A percentile compares a stretch with the other conserved stretches of the same genome.
Evolutionary conservation across 2,113 vertebrate species (phyloP).

Genomic region (Neodon shergylaensis): DNA sequence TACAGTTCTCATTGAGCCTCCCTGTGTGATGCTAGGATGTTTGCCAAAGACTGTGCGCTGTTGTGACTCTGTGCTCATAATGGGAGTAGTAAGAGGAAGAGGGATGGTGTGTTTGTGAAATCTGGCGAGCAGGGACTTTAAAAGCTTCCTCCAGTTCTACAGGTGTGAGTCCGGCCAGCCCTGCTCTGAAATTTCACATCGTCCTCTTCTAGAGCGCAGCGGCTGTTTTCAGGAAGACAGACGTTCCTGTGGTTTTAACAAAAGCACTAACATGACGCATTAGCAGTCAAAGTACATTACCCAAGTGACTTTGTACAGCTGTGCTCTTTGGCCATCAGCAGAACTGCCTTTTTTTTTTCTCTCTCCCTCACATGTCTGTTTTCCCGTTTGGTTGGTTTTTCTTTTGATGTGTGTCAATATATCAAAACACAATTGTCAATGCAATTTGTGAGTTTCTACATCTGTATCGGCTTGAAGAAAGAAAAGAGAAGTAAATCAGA

Average conservation of each 20-base stretch:
- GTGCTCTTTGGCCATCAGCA: not conserved
- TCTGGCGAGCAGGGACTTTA: not conserved
- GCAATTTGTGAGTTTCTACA: not conserved
- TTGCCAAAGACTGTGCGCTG: not conserved
- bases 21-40: not conserved
- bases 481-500: not conserved
- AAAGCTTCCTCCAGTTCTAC: not conserved
- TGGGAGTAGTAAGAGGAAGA: not conserved
- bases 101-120: not conserved
- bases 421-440: not conserved
- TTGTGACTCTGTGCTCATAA: not conserved
- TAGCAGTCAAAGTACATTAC: slow-evolving; percentile 51
- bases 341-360: not conserved
- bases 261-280: slow-evolving; percentile 8
- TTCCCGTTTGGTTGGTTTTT: slow-evolving; percentile 40
- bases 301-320: not conserved
- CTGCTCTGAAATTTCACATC: slow-evolving; percentile 12
- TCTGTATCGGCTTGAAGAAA: slow-evolving; percentile 2
- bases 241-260: slow-evolving; percentile 45
- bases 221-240: slow-evolving; percentile 51
- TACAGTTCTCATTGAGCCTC: not conserved
- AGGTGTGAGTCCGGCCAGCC: not conserved
- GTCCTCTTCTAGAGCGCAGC: slow-evolving; percentile 29
- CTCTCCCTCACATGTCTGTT: not conserved
- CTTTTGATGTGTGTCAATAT: slow-evolving; percentile 34